Evolutionary conservation across 2,113 vertebrate species (phyloP).

Genomic region (Kryptolebias marmoratus): DNA sequence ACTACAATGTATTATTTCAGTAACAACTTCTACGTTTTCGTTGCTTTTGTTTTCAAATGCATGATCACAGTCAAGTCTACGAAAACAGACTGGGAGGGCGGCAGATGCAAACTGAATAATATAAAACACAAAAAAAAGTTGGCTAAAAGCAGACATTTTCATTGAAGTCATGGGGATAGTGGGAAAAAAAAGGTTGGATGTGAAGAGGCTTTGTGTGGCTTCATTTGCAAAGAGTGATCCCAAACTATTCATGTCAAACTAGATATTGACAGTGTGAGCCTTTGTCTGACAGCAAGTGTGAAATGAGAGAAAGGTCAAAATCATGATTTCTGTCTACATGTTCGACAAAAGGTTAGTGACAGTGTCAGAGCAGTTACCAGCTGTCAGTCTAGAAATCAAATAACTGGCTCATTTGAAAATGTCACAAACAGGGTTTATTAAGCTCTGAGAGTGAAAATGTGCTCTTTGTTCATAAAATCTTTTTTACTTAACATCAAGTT

Average conservation of each 20-base stretch:
- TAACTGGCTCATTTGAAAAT: slow-evolving; percentile 47
- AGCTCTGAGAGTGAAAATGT: slow-evolving; percentile 34
- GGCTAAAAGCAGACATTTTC: slow-evolving; percentile 12
- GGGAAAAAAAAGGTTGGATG: neutral
- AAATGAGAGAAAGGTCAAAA: slow-evolving; percentile 63
- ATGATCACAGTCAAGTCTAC: slow-evolving; percentile 43
- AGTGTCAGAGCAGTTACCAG: slow-evolving; percentile 51
- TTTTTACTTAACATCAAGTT: slow-evolving; percentile 27
- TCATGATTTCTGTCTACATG: slow-evolving; percentile 63
- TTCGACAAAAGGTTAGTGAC: slow-evolving; percentile 67
- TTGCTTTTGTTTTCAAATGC: slow-evolving; percentile 52
- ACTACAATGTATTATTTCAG: slow-evolving; percentile 45
- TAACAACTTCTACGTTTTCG: slow-evolving; percentile 42
- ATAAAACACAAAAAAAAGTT: slow-evolving; percentile 28
- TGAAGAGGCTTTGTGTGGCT: slow-evolving; percentile 23
- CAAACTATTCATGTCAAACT: slow-evolving; percentile 42
- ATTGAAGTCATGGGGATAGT: slow-evolving; percentile 31
- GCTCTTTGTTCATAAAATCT: slow-evolving; percentile 7
- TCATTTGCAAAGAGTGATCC: slow-evolving; percentile 43
- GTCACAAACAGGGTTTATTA: slow-evolving; percentile 53
- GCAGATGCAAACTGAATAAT: slow-evolving; percentile 31
- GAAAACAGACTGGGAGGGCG: slow-evolving; percentile 44
- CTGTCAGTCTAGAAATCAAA: slow-evolving; percentile 54
- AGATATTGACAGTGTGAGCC: slow-evolving; percentile 50
- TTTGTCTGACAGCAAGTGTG: slow-evolving; percentile 52